Conservation (phyloP, 2,888 invertebrate genomes). For the Brachypalpus laphriformis region DNA sequence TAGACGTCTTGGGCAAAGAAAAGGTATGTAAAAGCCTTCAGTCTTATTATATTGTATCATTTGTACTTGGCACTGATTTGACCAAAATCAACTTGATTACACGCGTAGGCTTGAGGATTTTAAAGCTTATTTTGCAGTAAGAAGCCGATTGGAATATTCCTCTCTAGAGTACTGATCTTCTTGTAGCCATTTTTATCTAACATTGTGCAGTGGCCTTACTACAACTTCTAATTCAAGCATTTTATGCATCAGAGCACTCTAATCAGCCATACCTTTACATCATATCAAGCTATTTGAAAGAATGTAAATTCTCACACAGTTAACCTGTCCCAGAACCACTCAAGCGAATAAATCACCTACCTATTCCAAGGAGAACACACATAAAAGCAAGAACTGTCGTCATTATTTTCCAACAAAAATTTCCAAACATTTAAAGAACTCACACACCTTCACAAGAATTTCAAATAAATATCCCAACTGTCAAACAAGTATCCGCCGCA, state of each 20-base stretch:
- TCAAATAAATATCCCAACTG: conserved; percentile 62
- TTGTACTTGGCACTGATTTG: too few species aligned
- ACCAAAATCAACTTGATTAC: too few species aligned
- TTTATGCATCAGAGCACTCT: neutral
- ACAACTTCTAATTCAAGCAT: too few species aligned
- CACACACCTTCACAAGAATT: conserved; percentile 37
- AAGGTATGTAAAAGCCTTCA: too few species aligned
- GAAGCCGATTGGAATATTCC: too few species aligned
- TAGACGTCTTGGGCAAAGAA: too few species aligned
- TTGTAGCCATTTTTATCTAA: too few species aligned
- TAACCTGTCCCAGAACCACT: conserved; percentile 55
- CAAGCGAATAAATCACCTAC: conserved; percentile 54
- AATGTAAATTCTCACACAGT: conserved; percentile 38
- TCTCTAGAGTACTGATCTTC: too few species aligned
- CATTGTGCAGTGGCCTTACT: too few species aligned
- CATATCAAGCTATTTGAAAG: neutral
- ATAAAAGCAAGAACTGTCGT: conserved; percentile 26
- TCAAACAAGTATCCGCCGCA: conserved; percentile 50
- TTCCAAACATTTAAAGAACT: conserved; percentile 44
- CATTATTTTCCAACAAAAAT: conserved; percentile 5
- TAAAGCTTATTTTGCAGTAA: too few species aligned
- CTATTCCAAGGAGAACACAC: conserved; percentile 22
- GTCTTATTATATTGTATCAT: too few species aligned
- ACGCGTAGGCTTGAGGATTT: too few species aligned
- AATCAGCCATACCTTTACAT: neutral